These are phyloP conservation scores for Tenebrosternarchus preto DNA, from an alignment of 2,113 vertebrate species.

Conservation along the genomic window DNA sequence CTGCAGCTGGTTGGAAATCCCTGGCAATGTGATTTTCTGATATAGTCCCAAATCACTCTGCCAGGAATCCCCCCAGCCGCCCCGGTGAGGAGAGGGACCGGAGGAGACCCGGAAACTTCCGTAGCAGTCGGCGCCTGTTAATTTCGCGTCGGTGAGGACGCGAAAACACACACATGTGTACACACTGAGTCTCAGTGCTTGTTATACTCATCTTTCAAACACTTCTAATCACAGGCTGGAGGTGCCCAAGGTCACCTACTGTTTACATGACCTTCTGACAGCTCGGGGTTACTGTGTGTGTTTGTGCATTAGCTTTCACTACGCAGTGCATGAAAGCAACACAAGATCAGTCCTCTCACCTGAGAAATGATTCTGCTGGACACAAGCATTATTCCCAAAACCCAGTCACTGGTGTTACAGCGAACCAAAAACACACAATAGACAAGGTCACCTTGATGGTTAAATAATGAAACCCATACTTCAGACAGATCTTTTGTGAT, in stretches of 20 bases:
- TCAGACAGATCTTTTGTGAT: conserved; percentile 2
- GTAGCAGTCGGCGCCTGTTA: conserved; percentile 64
- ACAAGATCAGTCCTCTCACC: too few species aligned
- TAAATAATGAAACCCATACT: conserved; percentile 27
- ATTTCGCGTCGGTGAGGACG: conserved; percentile 44
- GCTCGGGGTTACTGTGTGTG: too few species aligned
- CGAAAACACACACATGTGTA: conserved; percentile 29
- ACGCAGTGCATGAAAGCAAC: too few species aligned
- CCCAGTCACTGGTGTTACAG: neutral
- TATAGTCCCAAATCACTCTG: conserved; percentile 84
- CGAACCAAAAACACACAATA: conserved; percentile 10
- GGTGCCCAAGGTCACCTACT: conserved; percentile 61
- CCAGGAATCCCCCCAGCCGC: conserved; percentile 84
- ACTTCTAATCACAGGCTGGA: conserved; percentile 24
- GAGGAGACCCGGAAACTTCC: conserved; percentile 10
- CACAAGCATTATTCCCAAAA: conserved; percentile 2
- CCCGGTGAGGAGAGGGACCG: conserved; percentile 57
- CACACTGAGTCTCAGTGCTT: conserved; percentile 54
- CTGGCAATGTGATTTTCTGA: conserved; percentile 88
- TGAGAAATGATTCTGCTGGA: too few species aligned
- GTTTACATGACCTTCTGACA: too few species aligned
- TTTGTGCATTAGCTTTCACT: too few species aligned
- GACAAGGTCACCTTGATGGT: neutral
- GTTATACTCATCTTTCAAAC: conserved; percentile 45
- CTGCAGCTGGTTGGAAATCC: conserved; percentile 84